phyloP scores from a whole-genome alignment of 2,797 vertebrate species.

The Jordanella pulchra region DNA sequence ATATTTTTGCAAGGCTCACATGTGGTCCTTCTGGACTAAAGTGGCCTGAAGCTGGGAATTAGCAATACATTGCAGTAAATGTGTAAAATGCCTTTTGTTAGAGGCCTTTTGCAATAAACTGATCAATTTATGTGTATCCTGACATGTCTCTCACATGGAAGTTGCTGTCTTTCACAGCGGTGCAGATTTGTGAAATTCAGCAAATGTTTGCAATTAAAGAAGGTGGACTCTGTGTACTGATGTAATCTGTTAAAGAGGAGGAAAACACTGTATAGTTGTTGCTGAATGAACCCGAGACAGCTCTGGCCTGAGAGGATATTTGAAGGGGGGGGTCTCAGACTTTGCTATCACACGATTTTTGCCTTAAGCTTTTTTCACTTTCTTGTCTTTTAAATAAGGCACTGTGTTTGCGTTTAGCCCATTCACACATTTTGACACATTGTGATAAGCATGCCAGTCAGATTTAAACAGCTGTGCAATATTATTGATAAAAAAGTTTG shows the following conservation, averaged over 20 bases:
- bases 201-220: slow-evolving; percentile 53
- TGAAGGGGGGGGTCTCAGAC: slow-evolving; percentile 35
- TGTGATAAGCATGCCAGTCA: slow-evolving; percentile 33
- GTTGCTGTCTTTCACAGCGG: slow-evolving; percentile 38
- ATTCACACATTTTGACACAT: slow-evolving; percentile 39
- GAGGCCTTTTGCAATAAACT: slow-evolving; percentile 31
- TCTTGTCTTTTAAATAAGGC: slow-evolving; percentile 43
- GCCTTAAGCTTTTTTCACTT: slow-evolving; percentile 31
- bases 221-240: slow-evolving; percentile 60
- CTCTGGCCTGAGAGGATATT: slow-evolving; percentile 62
- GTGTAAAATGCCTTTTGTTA: slow-evolving; percentile 25
- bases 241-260: slow-evolving; percentile 73
- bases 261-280: slow-evolving; percentile 69
- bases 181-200: slow-evolving; percentile 53
- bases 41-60: slow-evolving; percentile 25
- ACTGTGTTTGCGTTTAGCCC: slow-evolving; percentile 36
- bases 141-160: slow-evolving; percentile 33
- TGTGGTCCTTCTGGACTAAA: slow-evolving; percentile 54
- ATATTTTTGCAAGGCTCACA: slow-evolving; percentile 56
- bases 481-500: slow-evolving; percentile 30
- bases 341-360: slow-evolving; percentile 33
- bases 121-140: slow-evolving; percentile 25
- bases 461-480: slow-evolving; percentile 25
- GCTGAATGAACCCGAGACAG: slow-evolving; percentile 68
- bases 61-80: slow-evolving; percentile 23